Evolutionary conservation across 1,140 invertebrate genomes (phyloP), one percentile per base, ranked within the genome.

Genomic region (Nephila pilipes): DNA sequence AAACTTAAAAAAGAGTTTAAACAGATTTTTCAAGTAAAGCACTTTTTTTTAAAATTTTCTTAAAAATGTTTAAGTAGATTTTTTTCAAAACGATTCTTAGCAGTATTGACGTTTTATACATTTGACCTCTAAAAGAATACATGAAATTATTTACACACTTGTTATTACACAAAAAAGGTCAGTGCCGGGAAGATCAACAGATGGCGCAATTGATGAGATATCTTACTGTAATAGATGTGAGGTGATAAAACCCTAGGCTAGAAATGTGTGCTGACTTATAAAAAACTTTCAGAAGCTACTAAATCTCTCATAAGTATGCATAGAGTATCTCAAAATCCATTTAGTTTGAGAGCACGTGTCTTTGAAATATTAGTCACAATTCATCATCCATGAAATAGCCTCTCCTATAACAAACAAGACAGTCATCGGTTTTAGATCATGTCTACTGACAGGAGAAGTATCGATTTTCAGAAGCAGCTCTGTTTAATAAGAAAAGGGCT

Each of bases 321-420:
- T 60, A 60, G 57, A 87, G 25, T 36, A 87, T 54, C 25, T 54
- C 36, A 87, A 87, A 36, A 60, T 60, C 85, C 58, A 87, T 87
- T 87, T 60, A 60, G 57, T 22, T 22, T 20, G 83, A 25, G 60
- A 60, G 85, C 55, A 60, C 85, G 29, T 87, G 85, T 36, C 32
- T 85, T 85, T 60, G 57, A 87, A 87, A 87, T 87, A 87, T 87
- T 36, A 87, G 57, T 87, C 85, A 29, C 80, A 81, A 81, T 81
- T 60, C 25, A 87, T 87, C 57, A 87, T 60, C 85, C 57, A 38
- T 60, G 3, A 36, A 87, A 32, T 87, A n/a, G 80, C 80, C 16
- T 58, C 20, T 87, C 85, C 58, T 60, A 60, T 87, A 87, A 87
- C 57, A 87, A 81, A 55, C 36, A 55, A 87, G 32, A 6, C 57